Conservation (phyloP, 2,888 invertebrate species). For the Drosophila kanekoi region DNA sequence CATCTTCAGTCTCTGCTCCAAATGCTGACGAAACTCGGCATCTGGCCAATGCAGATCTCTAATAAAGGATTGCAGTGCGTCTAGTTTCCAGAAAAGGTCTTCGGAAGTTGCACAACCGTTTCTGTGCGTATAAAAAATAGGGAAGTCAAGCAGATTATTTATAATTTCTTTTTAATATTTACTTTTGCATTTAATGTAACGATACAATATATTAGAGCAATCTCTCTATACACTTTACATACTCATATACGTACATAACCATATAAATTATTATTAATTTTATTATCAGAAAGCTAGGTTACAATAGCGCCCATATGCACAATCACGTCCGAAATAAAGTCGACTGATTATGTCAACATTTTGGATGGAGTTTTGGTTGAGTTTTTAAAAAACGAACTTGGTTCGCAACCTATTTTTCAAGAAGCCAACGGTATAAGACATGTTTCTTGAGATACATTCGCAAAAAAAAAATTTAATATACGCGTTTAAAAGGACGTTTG, state of each 20-base stretch:
- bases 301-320: background rate
- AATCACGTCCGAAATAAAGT: background rate
- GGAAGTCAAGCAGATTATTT: conserved; percentile 1
- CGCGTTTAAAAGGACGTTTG: too few relatives aligned
- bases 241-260: background rate
- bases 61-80: conserved; percentile 99
- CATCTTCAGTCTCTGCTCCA: conserved; percentile 97
- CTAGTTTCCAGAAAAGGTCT: conserved; percentile 99
- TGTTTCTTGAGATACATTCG: too few relatives aligned
- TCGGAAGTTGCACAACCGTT: conserved; percentile 99
- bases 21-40: conserved; percentile 97
- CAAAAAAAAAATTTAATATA: too few relatives aligned
- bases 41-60: conserved; percentile 99
- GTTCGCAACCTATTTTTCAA: too few relatives aligned
- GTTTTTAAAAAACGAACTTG: background rate
- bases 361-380: background rate
- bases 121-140: conserved; percentile 84
- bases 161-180: background rate
- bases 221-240: background rate
- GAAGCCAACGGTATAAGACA: too few relatives aligned
- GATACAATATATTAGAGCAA: background rate
- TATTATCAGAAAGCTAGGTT: background rate
- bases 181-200: background rate
- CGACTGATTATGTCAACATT: background rate
- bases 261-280: background rate